Conservation (phyloP, 1,140 invertebrate species). For the Rhagoletis zephyria region DNA sequence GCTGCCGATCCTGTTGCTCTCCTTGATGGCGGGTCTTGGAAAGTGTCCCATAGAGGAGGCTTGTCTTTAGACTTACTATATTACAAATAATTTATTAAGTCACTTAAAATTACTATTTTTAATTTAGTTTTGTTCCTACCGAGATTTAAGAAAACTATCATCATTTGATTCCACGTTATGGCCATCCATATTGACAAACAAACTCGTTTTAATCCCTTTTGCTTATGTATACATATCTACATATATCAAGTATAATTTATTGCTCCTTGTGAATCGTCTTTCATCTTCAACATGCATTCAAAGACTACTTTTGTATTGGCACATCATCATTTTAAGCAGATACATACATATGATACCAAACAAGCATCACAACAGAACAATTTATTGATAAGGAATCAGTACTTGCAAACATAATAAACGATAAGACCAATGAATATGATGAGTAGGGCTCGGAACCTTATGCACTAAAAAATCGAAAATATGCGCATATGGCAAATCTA, state of each 20-base stretch:
- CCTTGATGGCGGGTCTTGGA: constrained; percentile 85
- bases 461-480: no score
- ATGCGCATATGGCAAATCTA: no score
- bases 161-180: constrained; percentile 12
- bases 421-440: background rate
- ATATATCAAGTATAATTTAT: background rate
- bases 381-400: constrained; percentile 19
- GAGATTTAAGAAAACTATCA: constrained; percentile 39
- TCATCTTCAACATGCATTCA: background rate
- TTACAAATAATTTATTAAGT: background rate
- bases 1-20: constrained; percentile 89
- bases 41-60: constrained; percentile 65
- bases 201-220: background rate
- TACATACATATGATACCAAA: background rate
- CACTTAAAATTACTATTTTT: background rate
- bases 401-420: constrained; percentile 9
- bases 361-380: background rate
- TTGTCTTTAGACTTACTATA: constrained; percentile 56
- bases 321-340: background rate
- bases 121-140: constrained; percentile 13
- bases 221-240: background rate
- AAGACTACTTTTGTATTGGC: background rate
- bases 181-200: background rate
- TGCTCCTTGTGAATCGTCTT: background rate
- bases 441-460: no score